Evolutionary conservation across 2,888 invertebrate species (phyloP).

Genomic region (Dryococelus australis): DNA sequence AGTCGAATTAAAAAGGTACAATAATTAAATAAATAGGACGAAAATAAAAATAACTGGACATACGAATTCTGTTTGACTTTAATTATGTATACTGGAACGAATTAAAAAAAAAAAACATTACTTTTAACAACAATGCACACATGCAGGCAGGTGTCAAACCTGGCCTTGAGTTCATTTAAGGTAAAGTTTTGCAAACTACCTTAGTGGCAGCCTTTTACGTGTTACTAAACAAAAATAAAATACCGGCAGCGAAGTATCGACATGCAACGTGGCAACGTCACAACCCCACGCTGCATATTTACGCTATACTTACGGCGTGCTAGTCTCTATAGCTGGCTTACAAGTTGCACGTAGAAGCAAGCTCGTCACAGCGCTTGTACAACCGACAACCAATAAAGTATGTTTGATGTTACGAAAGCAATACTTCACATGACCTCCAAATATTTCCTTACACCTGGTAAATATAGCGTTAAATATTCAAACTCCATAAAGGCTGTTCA

Average conservation of each 20-base stretch:
- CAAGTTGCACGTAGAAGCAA: background rate
- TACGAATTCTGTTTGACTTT: background rate
- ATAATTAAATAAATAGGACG: too few species aligned
- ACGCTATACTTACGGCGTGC: too few species aligned
- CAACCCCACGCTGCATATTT: background rate
- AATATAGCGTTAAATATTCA: too few species aligned
- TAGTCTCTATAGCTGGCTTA: too few species aligned
- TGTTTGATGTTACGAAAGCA: background rate
- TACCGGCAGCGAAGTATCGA: background rate
- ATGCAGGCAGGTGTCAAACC: background rate
- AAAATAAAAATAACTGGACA: too few species aligned
- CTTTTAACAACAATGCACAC: background rate
- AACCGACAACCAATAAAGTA: background rate
- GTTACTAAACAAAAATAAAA: background rate
- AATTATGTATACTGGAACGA: background rate
- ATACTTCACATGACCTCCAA: too few species aligned
- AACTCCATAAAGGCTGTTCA: too few species aligned
- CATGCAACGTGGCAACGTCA: background rate
- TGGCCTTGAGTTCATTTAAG: background rate
- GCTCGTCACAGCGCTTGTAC: background rate
- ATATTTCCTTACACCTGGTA: too few species aligned
- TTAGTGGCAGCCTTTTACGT: background rate
- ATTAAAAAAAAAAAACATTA: too few species aligned
- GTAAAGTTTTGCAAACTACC: background rate
- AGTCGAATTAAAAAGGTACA: too few species aligned